phyloP scores from a whole-genome alignment of 2,113 vertebrate genomes.

The Riparia riparia region DNA sequence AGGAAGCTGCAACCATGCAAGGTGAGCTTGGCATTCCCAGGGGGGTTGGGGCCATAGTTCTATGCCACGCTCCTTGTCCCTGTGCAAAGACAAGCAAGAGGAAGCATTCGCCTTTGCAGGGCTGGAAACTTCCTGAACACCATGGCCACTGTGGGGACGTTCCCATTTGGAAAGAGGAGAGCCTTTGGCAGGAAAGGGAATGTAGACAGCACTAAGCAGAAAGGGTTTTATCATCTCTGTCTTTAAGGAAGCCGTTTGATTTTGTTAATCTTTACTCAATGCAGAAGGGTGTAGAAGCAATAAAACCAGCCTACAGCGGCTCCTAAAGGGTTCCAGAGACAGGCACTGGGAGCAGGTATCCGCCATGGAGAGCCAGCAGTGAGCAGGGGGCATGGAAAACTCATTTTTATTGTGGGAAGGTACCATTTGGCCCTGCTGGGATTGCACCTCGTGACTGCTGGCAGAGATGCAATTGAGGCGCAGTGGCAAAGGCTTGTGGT shows the following conservation, averaged over 20 bases:
- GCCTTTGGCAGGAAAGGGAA: neutral
- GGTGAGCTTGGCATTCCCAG: neutral
- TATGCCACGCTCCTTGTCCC: neutral
- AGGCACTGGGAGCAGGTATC: neutral
- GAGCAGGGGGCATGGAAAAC: accelerated
- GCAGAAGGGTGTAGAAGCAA: neutral
- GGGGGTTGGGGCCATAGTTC: accelerated
- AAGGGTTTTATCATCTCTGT: neutral
- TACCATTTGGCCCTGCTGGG: neutral
- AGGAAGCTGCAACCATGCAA: neutral
- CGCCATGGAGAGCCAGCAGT: accelerated
- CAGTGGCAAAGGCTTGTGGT: accelerated
- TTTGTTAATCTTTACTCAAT: neutral
- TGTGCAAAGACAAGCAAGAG: neutral
- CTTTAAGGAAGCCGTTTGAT: neutral
- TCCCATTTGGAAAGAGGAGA: neutral
- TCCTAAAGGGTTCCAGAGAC: neutral
- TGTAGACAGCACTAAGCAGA: accelerated
- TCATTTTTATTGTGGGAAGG: neutral
- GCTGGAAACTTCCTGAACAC: accelerated
- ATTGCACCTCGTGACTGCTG: accelerated
- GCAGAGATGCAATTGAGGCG: neutral
- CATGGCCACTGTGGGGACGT: accelerated
- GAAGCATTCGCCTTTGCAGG: neutral
- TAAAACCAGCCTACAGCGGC: neutral